Evolutionary conservation across 2,888 invertebrate genomes (phyloP), one percentile per base, ranked within the genome.

Genomic region (Cyrtodaria siliqua): DNA sequence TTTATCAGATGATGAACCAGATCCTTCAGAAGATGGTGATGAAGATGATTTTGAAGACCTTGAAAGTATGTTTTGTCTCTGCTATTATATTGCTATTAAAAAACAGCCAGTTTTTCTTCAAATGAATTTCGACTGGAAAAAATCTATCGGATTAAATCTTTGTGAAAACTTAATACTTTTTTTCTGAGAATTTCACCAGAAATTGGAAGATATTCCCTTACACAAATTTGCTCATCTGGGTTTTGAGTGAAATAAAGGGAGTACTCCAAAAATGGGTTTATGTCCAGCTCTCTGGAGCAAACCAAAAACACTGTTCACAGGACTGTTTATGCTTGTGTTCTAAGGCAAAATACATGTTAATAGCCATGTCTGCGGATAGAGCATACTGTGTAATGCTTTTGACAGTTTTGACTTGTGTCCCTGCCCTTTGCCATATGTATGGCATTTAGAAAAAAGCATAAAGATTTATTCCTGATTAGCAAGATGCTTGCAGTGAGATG

Each of bases 21-120:
- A 23, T 4, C 44, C 66, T 44, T 8, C 29, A 33, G 55, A 49
- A 55, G 3, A 38, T 6, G 27, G 27, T 12, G 24, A 16, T 9
- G 52, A 50, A n/a, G 61, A 60, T 56, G 44, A 38, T 8, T 59
- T 62, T 49, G 59, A 26, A 9, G 59, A 68, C 38, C 38, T 74
- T 6, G 47, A 59, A 74, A 56, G 72, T 72, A 53, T 14, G 66
- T 26, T 26, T 24, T 14, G 26, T 14, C n/a, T n/a, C n/a, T n/a
- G n/a, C n/a, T n/a, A n/a, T n/a, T n/a, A n/a, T n/a, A n/a, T n/a
- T n/a, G n/a, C n/a, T n/a, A n/a, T n/a, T n/a, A n/a, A n/a, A n/a
- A 40, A 12, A 40, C 14, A 40, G 14, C 40, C 40, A 12, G 8
- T 40, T 40, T 14, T 40, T 14, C 40, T 40, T 40, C 14, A 40